Conservation (phyloP, 2,797 vertebrate species). For the Crocodylus rhombifer region DNA sequence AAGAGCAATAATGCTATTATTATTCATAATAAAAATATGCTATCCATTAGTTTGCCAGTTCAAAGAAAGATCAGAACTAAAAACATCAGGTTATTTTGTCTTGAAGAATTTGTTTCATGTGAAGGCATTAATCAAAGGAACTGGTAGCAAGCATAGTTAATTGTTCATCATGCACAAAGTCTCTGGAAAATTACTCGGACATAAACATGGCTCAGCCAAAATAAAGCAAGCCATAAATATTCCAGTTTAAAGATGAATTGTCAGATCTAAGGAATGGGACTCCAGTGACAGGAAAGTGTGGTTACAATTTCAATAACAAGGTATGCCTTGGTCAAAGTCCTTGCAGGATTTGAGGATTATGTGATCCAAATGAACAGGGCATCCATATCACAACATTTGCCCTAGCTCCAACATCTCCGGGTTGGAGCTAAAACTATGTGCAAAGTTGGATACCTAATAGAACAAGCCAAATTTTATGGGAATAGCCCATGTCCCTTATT, state of each 20-base stretch:
- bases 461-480: background rate
- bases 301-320: background rate
- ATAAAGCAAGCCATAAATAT: conserved; percentile 66
- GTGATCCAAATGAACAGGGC: background rate
- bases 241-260: conserved; percentile 43
- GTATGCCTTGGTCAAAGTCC: background rate
- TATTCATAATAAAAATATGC: background rate
- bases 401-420: background rate
- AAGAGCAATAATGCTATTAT: conserved; percentile 16
- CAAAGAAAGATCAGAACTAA: background rate
- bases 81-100: conserved; percentile 20
- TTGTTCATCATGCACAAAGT: conserved; percentile 59
- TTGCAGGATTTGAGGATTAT: background rate
- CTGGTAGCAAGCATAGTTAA: conserved; percentile 47
- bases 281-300: conserved; percentile 24
- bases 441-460: background rate
- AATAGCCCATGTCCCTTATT: background rate
- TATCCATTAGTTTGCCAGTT: conserved; percentile 11
- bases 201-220: conserved; percentile 39
- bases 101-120: conserved; percentile 59
- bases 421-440: background rate
- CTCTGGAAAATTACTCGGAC: conserved; percentile 37
- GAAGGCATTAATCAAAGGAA: conserved; percentile 72
- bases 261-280: conserved; percentile 61
- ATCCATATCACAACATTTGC: background rate